Evolutionary conservation across 2,113 vertebrate genomes (phyloP), one percentile per base, ranked within the genome.

Genomic region (Percopsis transmontana): DNA sequence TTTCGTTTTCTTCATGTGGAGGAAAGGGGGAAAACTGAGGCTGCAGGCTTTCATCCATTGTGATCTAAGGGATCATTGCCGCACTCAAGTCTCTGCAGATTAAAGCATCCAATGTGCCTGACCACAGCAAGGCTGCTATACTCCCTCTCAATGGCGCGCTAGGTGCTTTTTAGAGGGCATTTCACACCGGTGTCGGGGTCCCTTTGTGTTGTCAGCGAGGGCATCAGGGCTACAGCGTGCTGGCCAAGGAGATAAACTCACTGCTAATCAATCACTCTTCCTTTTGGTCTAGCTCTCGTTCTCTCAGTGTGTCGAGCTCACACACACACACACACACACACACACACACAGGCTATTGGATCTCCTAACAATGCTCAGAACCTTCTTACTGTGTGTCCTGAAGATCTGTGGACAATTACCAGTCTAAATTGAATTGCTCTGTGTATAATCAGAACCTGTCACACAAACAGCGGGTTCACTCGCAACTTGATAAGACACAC

Each of bases 241-340:
- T 82, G 82, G 80, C 75, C 72, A 40, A 44, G 41, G 66, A 86
- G 87, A 90, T 86, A 85, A 85, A 88, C 68, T 77, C 78, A 58
- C 67, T 64, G 78, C 77, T 84, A 84, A 91, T 89, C 86, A 86
- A 88, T 89, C 81, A 80, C 60, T 21, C 24, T 23, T 45, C 67
- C 21, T 21, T 58, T 62, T 67, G 53, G 27, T 5, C 38, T 9
- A 57, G 19, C 47, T 59, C 21, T 19, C 12, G 19, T 19, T 53
- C 21, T 53, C 12, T 53, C 10, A 13, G 19, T 1, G 18, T 50
- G 11, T 62, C 63, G 51, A 19, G 20, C 33, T 52, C 59, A 66
- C 62, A 48, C 7, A 58, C 19, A 24, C 14, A 48, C 58, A 80
- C 57, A 60, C 41, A 51, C 33, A 56, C 50, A 18, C 53, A 18